These are phyloP conservation scores for Hemicrepidius hirtus DNA, from an alignment of 2,888 invertebrate genomes.

Conservation along the genomic window DNA sequence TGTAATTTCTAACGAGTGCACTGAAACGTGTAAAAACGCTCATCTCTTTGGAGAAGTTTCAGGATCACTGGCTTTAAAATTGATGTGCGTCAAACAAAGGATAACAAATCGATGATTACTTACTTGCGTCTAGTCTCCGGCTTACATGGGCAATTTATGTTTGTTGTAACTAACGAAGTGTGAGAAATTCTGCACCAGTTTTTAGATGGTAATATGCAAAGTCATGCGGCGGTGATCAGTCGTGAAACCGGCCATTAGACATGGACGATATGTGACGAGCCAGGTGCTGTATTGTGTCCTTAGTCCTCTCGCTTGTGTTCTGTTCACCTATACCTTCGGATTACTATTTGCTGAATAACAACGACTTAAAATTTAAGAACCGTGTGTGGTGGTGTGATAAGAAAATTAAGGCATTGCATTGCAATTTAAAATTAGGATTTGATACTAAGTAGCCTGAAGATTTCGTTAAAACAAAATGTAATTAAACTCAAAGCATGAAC, in stretches of 20 bases:
- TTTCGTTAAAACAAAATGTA: too few species aligned
- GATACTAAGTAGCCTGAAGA: too few species aligned
- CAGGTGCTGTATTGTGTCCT: constrained; percentile 56
- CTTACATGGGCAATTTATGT: constrained; percentile 66
- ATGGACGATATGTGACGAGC: constrained; percentile 61
- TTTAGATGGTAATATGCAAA: constrained; percentile 56
- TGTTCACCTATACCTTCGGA: constrained; percentile 27
- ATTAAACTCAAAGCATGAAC: too few species aligned
- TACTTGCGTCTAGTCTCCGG: constrained; percentile 53
- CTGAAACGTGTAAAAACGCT: not conserved
- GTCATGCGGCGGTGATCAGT: constrained; percentile 62
- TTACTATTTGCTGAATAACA: constrained; percentile 32
- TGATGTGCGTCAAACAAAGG: constrained; percentile 59
- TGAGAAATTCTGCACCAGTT: constrained; percentile 67
- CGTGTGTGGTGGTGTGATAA: too few species aligned
- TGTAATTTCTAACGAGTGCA: too few species aligned
- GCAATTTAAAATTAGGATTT: too few species aligned
- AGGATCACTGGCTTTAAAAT: constrained; percentile 53
- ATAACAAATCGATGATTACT: constrained; percentile 64
- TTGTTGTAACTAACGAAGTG: constrained; percentile 70
- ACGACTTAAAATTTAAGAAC: not conserved
- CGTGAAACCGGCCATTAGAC: constrained; percentile 62
- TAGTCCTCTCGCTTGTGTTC: constrained; percentile 2
- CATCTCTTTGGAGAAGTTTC: constrained; percentile 16
- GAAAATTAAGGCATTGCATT: too few species aligned